Evolutionary conservation across 2,797 vertebrate species (phyloP), one percentile per base, ranked within the genome.

Genomic region (Ptychobarbus kaznakovi): DNA sequence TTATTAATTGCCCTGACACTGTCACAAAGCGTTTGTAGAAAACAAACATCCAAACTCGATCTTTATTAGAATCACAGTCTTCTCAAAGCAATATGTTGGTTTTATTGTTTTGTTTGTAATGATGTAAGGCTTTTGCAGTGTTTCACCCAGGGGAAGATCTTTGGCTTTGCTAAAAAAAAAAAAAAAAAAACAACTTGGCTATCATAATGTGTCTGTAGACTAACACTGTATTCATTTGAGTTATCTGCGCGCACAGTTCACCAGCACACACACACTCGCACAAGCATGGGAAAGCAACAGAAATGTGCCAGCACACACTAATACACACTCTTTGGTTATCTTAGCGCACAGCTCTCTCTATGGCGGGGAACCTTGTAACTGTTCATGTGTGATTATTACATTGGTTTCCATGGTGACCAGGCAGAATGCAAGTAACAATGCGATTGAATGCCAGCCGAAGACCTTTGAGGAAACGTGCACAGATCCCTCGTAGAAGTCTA

Each of bases 341-440:
- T 82, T 78, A 13, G 65, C 16, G 66, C 87, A 68, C 78, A 86
- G 70, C 81, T 87, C 84, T 89, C 81, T 87, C 76, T 28, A 56
- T 69, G 77, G 80, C 69, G 22, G 65, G 86, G 77, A 89, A 88
- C 90, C 88, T 87, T 86, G 88, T 87, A 88, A 89, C 90, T 88
- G 86, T 80, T 85, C 80, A 81, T 70, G 88, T 80, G 86, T 88
- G 88, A 92, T 91, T 92, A 91, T 90, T 89, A 87, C 86, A 69
- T 70, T 16, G 87, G 90, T 91, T 89, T 86, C 91, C 89, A 91
- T 90, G 90, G 88, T 69, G 81, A 91, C 91, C 12, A 18, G 61
- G 49, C 86, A 53, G 81, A 79, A 85, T 78, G 51, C 22, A 72
- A 75, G 88, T 86, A 89, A 89, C 89, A 90, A 89, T 88, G 86